Conservation (phyloP, 2,797 vertebrate species). For the Cheirogaleus major region DNA sequence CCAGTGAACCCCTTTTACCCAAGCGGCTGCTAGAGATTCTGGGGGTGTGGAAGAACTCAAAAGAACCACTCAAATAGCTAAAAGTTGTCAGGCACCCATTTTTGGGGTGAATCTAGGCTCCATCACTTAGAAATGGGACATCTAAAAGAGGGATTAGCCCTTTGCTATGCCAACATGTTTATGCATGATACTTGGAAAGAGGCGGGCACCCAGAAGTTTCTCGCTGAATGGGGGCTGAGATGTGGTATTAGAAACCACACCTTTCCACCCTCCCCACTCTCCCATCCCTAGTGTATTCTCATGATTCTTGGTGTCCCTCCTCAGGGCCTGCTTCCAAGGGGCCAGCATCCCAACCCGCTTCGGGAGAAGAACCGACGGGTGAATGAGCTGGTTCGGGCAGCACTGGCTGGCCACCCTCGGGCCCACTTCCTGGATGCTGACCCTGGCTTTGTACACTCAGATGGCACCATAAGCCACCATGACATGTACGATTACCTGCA, state of each 20-base stretch:
- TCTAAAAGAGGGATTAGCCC: neutral
- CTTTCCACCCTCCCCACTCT: neutral
- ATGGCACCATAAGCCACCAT: slow-evolving; percentile 94
- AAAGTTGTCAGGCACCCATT: neutral
- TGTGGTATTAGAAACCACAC: neutral
- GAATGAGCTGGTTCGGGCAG: slow-evolving; percentile 89
- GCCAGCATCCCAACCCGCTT: slow-evolving; percentile 91
- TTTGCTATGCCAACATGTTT: neutral
- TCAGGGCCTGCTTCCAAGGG: slow-evolving; percentile 92
- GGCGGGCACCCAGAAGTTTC: neutral
- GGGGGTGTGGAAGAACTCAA: neutral
- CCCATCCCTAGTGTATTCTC: neutral
- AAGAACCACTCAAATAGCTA: neutral
- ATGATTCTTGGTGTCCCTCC: neutral
- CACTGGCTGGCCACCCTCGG: slow-evolving; percentile 85
- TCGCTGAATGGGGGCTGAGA: neutral
- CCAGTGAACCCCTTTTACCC: neutral
- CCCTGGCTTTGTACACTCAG: slow-evolving; percentile 92
- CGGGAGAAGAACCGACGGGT: slow-evolving; percentile 90
- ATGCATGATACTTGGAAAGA: neutral
- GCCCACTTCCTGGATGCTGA: slow-evolving; percentile 91
- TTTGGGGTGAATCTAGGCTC: neutral
- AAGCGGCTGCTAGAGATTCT: neutral
- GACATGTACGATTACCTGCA: slow-evolving; percentile 97
- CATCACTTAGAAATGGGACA: neutral